phyloP scores from a whole-genome alignment of 1,140 invertebrate species.

The Drosophila ficusphila region DNA sequence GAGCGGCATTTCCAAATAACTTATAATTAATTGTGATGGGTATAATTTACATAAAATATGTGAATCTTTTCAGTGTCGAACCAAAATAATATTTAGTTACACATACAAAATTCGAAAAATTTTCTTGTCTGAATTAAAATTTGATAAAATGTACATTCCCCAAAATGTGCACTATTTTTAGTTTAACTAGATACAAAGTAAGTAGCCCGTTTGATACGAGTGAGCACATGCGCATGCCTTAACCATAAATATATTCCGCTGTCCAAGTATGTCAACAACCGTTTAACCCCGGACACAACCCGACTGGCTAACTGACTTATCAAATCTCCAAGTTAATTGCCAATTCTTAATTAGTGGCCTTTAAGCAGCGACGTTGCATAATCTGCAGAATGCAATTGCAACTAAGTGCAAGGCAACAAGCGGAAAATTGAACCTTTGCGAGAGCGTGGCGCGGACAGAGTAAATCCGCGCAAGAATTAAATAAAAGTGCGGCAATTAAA shows the following conservation, averaged over 20 bases:
- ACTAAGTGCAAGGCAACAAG: constrained; percentile 44
- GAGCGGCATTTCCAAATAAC: too few relatives aligned
- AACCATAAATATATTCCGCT: constrained; percentile 1
- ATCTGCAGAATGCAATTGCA: constrained; percentile 39
- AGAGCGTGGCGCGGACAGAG: constrained; percentile 24
- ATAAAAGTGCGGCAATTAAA: constrained; percentile 80
- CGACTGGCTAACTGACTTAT: constrained; percentile 14
- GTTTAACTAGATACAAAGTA: background rate
- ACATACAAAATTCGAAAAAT: too few relatives aligned
- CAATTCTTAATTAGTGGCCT: constrained; percentile 44
- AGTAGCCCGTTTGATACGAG: background rate
- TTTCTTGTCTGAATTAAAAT: too few relatives aligned
- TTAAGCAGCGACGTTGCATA: constrained; percentile 38
- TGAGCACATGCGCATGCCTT: background rate
- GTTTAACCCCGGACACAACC: constrained; percentile 28
- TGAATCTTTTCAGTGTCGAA: too few relatives aligned
- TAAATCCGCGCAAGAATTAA: constrained; percentile 59
- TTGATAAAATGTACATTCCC: too few relatives aligned
- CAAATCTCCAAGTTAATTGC: constrained; percentile 42
- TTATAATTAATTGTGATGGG: too few relatives aligned
- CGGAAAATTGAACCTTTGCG: constrained; percentile 45
- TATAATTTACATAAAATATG: too few relatives aligned
- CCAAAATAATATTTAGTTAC: too few relatives aligned
- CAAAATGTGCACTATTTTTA: background rate
- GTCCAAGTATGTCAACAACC: constrained; percentile 14